A percentile compares a stretch with the other conserved stretches of the same genome.
Conservation (phyloP, 2,888 invertebrate genomes). For the Hirtodrosophila histrioides region DNA sequence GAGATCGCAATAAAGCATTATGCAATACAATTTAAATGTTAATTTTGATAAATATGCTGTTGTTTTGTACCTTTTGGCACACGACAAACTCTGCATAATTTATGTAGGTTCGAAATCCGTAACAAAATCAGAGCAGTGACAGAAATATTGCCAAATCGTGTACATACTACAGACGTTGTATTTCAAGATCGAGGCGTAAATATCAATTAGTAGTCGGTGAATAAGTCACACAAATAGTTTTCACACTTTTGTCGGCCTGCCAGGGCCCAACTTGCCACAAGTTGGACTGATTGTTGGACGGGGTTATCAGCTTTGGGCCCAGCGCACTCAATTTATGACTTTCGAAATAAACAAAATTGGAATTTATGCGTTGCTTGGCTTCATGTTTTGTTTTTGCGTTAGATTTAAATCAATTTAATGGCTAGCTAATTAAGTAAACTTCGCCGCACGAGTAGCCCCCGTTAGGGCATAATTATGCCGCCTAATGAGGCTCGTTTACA, state of each 20-base stretch:
- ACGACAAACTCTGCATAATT: conserved; percentile 73
- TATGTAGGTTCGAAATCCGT: conserved; percentile 50
- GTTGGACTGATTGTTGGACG: conserved; percentile 9
- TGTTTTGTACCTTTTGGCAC: conserved; percentile 61
- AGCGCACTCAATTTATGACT: conserved; percentile 37
- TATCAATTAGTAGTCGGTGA: conserved; percentile 62
- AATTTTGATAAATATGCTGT: conserved; percentile 50
- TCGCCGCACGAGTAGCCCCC: conserved; percentile 18
- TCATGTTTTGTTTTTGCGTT: conserved; percentile 1
- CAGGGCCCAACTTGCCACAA: too few relatives aligned
- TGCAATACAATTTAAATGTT: conserved; percentile 63
- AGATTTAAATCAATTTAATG: conserved; percentile 50
- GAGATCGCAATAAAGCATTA: conserved; percentile 35
- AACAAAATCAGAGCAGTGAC: conserved; percentile 62
- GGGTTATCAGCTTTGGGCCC: conserved; percentile 41
- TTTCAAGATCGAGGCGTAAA: conserved; percentile 35
- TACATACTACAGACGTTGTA: conserved; percentile 8
- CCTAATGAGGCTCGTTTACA: conserved; percentile 60
- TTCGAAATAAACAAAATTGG: conserved; percentile 25
- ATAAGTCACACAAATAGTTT: conserved; percentile 58
- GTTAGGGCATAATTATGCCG: conserved; percentile 59
- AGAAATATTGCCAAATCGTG: conserved; percentile 38
- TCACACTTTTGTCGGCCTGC: conserved; percentile 48
- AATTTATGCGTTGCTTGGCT: conserved; percentile 1
- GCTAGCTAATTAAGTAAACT: conserved; percentile 32